Evolutionary conservation across 2,888 invertebrate species (phyloP), one percentile per base, ranked within the genome.

Genomic region (Diaphora mendica): DNA sequence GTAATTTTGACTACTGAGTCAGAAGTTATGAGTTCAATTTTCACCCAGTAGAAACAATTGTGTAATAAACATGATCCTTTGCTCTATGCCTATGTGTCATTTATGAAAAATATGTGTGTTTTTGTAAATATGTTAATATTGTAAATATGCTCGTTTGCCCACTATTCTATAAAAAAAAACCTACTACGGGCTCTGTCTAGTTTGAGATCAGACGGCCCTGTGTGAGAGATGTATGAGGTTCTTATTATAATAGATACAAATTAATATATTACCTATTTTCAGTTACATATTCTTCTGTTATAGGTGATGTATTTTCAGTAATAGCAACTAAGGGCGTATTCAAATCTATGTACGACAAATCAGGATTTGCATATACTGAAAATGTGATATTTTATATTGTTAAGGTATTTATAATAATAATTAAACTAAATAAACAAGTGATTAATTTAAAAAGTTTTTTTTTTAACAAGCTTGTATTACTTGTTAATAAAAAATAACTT

Each of bases 321-420:
- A 64, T 11, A 48, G 70, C 44, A 3, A 64, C 64, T n/a, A 30
- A n/a, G 7, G 44, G 70, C 5, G 62, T 30, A n/a, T 70, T 44
- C 17, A 70, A n/a, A 42, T 70, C 64, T 20, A 70, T 35, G 23
- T 44, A 44, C 26, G 66, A 48, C 23, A 74, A 64, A 3, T 48
- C 39, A 67, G 67, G 70, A 35, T 8, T 26, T 26, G 66, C 67
- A 30, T 74, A 67, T 2, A 51, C 74, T 74, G 74, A 68, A 74
- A 74, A 67, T 20, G 23, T 62, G 1, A 30, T 55, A 33, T 13
- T 11, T 23, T n/a, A 17, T 59, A 26, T 48, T 33, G 13, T n/a
- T n/a, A n/a, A n/a, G n/a, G n/a, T 15, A 9, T 23, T 35, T 35
- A 33, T 35, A 11, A 26, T 23, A 4, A 51, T 2, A 20, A 17